phyloP scores from a whole-genome alignment of 2,797 vertebrate species.

The Scomberomorus guttatus region DNA sequence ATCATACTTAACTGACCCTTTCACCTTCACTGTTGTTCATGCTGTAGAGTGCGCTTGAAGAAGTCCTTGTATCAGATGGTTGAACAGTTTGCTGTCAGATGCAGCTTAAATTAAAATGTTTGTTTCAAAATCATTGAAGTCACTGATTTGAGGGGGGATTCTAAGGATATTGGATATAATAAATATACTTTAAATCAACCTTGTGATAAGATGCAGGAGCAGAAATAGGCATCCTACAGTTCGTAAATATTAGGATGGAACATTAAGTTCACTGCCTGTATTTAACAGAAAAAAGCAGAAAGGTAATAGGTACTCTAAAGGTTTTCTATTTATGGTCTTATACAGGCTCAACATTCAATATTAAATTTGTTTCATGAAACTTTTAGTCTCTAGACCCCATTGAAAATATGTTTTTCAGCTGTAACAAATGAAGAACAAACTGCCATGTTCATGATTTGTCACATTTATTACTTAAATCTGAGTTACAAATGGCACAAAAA shows the following conservation, averaged over 20 bases:
- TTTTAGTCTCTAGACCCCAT: neutral
- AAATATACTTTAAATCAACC: neutral
- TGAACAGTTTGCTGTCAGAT: neutral
- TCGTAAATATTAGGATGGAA: neutral
- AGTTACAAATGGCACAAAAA: constrained; percentile 9
- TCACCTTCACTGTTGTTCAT: constrained; percentile 23
- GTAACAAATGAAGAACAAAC: constrained; percentile 14
- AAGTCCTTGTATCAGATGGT: neutral
- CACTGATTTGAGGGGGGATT: neutral
- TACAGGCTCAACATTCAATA: neutral
- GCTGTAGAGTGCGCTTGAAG: constrained; percentile 1
- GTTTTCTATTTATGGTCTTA: neutral
- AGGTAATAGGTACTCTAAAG: neutral
- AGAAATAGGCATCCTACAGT: neutral
- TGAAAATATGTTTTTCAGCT: constrained; percentile 16
- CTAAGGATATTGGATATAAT: neutral
- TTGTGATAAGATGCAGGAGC: neutral
- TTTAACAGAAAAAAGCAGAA: neutral
- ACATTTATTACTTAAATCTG: constrained; percentile 34
- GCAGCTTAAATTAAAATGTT: constrained; percentile 4
- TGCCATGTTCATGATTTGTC: constrained; percentile 22
- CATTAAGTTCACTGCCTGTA: neutral
- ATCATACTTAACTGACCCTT: constrained; percentile 38
- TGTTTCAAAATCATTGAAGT: constrained; percentile 5
- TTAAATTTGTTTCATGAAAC: neutral